Conservation (phyloP, 2,113 vertebrate species). For the Camelus dromedarius region DNA sequence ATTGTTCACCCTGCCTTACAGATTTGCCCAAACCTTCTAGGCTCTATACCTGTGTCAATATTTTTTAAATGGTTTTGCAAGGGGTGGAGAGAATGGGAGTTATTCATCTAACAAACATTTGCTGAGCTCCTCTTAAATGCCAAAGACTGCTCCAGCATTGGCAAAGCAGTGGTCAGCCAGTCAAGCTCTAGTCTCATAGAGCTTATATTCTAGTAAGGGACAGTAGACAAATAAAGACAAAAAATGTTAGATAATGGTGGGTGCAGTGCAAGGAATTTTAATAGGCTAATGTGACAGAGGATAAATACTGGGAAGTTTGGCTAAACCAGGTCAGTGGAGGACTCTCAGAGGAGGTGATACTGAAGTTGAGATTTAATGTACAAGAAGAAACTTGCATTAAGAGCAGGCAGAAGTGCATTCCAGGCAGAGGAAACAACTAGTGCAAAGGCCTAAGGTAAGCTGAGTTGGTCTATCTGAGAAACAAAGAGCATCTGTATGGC, state of each 20-base stretch:
- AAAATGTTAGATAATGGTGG: background rate
- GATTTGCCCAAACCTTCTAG: background rate
- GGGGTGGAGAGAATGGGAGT: background rate
- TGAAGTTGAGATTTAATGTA: background rate
- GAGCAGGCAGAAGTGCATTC: background rate
- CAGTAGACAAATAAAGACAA: background rate
- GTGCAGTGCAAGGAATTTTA: background rate
- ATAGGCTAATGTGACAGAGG: background rate
- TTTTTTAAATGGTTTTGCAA: background rate
- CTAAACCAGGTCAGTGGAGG: background rate
- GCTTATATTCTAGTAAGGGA: background rate
- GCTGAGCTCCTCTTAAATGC: background rate
- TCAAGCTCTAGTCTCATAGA: background rate
- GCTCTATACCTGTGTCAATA: background rate
- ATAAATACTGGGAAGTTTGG: background rate
- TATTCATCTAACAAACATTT: constrained; percentile 11
- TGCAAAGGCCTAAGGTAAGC: background rate
- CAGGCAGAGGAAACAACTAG: background rate
- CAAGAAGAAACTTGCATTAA: background rate
- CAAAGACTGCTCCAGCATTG: background rate
- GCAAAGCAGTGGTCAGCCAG: background rate
- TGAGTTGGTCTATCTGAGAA: background rate
- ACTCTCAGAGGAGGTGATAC: background rate
- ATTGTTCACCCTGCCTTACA: background rate
- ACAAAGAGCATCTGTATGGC: background rate